phyloP scores from a whole-genome alignment of 2,797 vertebrate species.

The Aphelocoma californica region DNA sequence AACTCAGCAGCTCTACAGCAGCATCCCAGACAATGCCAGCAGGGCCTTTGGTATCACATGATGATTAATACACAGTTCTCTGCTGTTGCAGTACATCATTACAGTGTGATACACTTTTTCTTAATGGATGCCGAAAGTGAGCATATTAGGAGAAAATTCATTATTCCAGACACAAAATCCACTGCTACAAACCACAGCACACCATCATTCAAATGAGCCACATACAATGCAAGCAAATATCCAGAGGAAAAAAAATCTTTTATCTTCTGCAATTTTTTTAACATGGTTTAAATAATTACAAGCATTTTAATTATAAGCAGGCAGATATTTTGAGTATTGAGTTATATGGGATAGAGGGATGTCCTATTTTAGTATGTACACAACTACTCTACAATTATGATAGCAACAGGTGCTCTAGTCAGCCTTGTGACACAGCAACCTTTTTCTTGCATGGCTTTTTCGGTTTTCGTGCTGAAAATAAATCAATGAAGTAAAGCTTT shows the following conservation, averaged over 20 bases:
- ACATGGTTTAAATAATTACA: background rate
- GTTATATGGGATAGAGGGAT: background rate
- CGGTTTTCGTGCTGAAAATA: background rate
- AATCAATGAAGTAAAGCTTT: background rate
- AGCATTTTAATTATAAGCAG: slow-evolving; percentile 21
- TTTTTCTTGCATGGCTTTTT: background rate
- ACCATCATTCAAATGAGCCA: slow-evolving; percentile 55
- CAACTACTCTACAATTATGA: background rate
- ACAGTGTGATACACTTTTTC: slow-evolving; percentile 44
- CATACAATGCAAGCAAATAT: slow-evolving; percentile 42
- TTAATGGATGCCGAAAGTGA: slow-evolving; percentile 49
- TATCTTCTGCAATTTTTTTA: background rate
- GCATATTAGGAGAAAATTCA: slow-evolving; percentile 33
- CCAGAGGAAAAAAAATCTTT: background rate
- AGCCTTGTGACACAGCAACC: background rate
- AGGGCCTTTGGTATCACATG: background rate
- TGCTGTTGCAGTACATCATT: slow-evolving; percentile 11
- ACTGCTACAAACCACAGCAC: slow-evolving; percentile 12
- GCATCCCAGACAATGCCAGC: background rate
- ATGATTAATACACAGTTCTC: slow-evolving; percentile 22
- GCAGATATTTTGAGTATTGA: background rate
- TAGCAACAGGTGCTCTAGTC: background rate
- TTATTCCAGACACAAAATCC: slow-evolving; percentile 61
- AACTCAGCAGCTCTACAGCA: slow-evolving; percentile 16
- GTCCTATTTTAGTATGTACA: slow-evolving; percentile 28